Percentiles rank a stretch among this genome's conserved stretches.
Conservation (phyloP, 2,113 vertebrate species). For the Lathamus discolor region DNA sequence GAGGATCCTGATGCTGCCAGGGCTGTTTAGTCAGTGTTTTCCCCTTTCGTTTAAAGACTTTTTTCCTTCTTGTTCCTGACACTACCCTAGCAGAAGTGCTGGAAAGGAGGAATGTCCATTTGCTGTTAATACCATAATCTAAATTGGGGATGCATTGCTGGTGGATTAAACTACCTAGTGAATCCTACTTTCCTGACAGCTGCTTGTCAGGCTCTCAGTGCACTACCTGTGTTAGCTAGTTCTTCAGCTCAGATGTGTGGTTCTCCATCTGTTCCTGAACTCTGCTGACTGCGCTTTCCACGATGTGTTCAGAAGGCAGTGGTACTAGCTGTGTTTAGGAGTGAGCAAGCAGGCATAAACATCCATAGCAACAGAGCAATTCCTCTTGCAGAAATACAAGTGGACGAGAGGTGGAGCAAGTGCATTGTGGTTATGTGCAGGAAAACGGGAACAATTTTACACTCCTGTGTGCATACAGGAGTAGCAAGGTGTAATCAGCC, state of each 20-base stretch:
- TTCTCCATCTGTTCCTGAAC: background rate
- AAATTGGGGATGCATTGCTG: background rate
- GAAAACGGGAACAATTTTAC: rapidly evolving
- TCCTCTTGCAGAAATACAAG: background rate
- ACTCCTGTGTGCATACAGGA: rapidly evolving
- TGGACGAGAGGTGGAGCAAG: slow-evolving; percentile 52
- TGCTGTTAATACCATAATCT: background rate
- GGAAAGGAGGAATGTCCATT: background rate
- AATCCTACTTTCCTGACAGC: background rate
- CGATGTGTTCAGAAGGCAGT: background rate
- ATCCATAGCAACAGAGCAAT: background rate
- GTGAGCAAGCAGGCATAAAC: background rate
- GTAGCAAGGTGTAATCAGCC: rapidly evolving
- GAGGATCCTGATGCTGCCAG: background rate
- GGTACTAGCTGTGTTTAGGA: background rate
- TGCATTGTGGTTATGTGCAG: background rate
- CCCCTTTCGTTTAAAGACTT: background rate
- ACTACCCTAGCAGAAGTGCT: background rate
- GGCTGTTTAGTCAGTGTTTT: background rate
- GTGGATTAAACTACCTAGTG: background rate
- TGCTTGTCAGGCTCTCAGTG: background rate
- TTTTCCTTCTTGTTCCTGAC: background rate
- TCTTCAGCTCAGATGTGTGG: background rate
- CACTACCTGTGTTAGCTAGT: background rate
- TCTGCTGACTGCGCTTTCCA: background rate